These are phyloP conservation scores for Drosophila lini DNA, from an alignment of 1,140 invertebrate species.

Conservation along the genomic window DNA sequence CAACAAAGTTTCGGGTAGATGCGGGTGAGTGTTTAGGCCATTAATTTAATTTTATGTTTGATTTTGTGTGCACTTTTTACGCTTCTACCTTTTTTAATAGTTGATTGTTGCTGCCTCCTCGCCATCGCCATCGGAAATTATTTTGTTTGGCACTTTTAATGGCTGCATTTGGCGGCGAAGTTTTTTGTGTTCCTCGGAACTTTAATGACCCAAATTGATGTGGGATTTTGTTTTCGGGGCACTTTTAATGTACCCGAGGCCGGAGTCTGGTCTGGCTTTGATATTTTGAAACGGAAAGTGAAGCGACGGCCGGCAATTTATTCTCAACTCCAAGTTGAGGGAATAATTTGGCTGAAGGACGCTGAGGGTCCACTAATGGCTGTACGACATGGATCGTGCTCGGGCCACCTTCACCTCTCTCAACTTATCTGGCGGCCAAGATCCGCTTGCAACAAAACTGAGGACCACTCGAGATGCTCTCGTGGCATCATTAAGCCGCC, in stretches of 20 bases:
- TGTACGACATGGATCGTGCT: conserved; percentile 17
- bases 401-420: neutral
- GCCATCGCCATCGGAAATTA: conserved; percentile 35
- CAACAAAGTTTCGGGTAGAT: conserved; percentile 23
- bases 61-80: conserved; percentile 56
- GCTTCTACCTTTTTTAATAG: conserved; percentile 64
- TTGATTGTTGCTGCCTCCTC: conserved; percentile 56
- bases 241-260: conserved; percentile 32
- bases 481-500: conserved; percentile 56
- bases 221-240: conserved; percentile 51
- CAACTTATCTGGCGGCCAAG: neutral
- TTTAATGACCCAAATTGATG: conserved; percentile 81
- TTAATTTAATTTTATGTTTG: conserved; percentile 83
- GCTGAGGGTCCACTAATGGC: conserved; percentile 20
- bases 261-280: conserved; percentile 6
- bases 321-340: conserved; percentile 35
- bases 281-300: conserved; percentile 33
- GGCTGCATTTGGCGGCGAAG: conserved; percentile 73
- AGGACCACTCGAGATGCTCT: conserved; percentile 5
- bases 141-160: conserved; percentile 76
- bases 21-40: conserved; percentile 57
- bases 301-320: conserved; percentile 20
- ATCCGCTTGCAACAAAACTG: neutral
- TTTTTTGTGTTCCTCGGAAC: conserved; percentile 55
- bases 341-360: conserved; percentile 48